Conservation (phyloP, 2,888 invertebrate species). For the Parochlus steinenii region DNA sequence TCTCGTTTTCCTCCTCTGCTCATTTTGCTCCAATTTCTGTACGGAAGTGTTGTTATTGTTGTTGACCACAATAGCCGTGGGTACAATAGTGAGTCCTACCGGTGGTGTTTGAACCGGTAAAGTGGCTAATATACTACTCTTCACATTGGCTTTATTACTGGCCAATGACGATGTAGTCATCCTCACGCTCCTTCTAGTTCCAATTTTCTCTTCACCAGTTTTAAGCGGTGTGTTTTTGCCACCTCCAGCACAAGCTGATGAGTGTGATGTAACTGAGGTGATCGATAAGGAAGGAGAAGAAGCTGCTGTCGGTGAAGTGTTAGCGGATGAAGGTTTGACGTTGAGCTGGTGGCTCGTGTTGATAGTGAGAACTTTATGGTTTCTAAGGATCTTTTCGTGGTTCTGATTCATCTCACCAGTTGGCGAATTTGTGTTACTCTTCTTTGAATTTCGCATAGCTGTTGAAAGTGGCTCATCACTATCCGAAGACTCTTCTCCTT, state of each 20-base stretch:
- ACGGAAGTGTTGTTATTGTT: conserved; percentile 17
- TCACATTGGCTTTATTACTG: conserved; percentile 10
- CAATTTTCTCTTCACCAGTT: conserved; percentile 32
- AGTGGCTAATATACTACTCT: conserved; percentile 2
- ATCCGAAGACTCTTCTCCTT: conserved; percentile 54
- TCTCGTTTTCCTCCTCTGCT: conserved; percentile 42
- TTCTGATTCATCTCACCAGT: not conserved
- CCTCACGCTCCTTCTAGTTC: conserved; percentile 39
- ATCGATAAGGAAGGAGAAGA: conserved; percentile 5
- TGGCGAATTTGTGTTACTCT: conserved; percentile 14
- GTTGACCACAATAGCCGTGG: not conserved
- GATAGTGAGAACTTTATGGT: conserved; percentile 11
- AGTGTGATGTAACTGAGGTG: not conserved
- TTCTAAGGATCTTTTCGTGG: conserved; percentile 11
- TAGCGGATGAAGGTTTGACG: conserved; percentile 4
- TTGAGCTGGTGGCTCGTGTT: conserved; percentile 6
- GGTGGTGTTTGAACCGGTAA: conserved; percentile 7
- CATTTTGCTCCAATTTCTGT: conserved; percentile 8
- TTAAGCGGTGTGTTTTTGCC: conserved; percentile 14
- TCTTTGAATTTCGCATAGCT: conserved; percentile 31
- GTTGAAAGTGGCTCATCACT: conserved; percentile 67
- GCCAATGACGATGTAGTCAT: conserved; percentile 11
- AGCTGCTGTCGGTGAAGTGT: conserved; percentile 8
- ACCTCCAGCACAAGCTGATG: not conserved
- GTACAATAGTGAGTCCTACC: not conserved